These are phyloP conservation scores for Ariolimax columbianus DNA, from an alignment of 2,888 invertebrate genomes.

Conservation along the genomic window DNA sequence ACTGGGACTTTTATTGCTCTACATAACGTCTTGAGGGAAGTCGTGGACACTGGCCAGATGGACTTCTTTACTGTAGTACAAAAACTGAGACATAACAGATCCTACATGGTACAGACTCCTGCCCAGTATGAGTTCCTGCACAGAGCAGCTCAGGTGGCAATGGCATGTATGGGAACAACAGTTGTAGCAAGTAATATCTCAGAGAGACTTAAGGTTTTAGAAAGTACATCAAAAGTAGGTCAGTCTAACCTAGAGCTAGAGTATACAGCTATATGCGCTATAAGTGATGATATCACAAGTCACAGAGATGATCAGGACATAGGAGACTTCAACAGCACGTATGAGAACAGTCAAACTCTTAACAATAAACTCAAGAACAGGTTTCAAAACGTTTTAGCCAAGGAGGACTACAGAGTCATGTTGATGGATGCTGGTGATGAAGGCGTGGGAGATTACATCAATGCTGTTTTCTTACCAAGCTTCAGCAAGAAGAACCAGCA, in stretches of 20 bases:
- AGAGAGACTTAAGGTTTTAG: neutral
- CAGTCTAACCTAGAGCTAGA: neutral
- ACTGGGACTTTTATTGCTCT: neutral
- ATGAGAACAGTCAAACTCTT: neutral
- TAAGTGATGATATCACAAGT: neutral
- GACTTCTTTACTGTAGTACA: neutral
- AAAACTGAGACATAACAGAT: neutral
- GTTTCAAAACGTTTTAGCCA: neutral
- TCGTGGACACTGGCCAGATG: neutral
- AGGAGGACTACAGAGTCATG: neutral
- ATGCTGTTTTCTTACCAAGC: slow-evolving; percentile 20
- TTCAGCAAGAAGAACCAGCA: slow-evolving; percentile 7
- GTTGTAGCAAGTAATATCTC: neutral
- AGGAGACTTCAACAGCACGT: neutral
- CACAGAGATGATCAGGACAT: neutral
- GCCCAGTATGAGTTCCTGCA: slow-evolving; percentile 1
- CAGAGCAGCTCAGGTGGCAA: neutral
- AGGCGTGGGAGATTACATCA: neutral
- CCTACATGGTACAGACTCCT: neutral
- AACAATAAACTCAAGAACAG: slow-evolving; percentile 2
- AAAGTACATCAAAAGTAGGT: neutral
- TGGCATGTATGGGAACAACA: neutral
- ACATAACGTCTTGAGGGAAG: neutral
- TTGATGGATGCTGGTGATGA: neutral
- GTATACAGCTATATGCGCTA: neutral